Base-by-base conservation (phyloP, 1,140 invertebrate genomes). In the Doryteuthis pealeii region DNA sequence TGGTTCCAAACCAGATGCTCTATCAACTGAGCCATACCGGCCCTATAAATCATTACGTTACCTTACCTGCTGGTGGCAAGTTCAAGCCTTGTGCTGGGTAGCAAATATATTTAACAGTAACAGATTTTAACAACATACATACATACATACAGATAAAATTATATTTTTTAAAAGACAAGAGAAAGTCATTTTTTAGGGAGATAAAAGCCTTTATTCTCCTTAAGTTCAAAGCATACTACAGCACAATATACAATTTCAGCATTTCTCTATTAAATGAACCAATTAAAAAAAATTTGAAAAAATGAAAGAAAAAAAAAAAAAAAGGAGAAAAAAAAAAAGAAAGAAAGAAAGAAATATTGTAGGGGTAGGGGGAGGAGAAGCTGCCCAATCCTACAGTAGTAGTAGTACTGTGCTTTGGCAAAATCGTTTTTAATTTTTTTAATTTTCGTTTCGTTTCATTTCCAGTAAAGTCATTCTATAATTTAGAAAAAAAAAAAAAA, bases 211-310 rank as follows among this genome's bases (percentile, higher is more conserved):
- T 62, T 62, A 62, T 62, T 62, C 26, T 62, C 54, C 26, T 62
- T 62, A n/a, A 62, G 54, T 62, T 28, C 26, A 28, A 62, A 62
- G 54, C 54, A 62, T 28, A 62, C 54, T 62, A 62, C 54, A 62
- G 54, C 54, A 62, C 54, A 62, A 62, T 62, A 62, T 62, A 62
- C 54, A 62, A 62, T 62, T 62, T 62, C 54, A 62, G 54, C 54
- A 62, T 62, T 62, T 62, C 54, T 62, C 54, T 62, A 62, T 12
- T 62, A 22, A 62, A 62, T 62, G 54, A 62, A 62, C 54, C 54
- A 62, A 62, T 62, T n/a, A 62, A 62, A 62, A 62, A 22, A 49
- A 49, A 49, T 15, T 15, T 12, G 22, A 49, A 12, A 49, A 49
- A 49, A 49, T 15, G 12, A 22, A 15, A 49, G 45, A 15, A 49